These are phyloP conservation scores for Propithecus deckenii DNA, from an alignment of 2,797 vertebrate genomes.

Conservation along the genomic window DNA sequence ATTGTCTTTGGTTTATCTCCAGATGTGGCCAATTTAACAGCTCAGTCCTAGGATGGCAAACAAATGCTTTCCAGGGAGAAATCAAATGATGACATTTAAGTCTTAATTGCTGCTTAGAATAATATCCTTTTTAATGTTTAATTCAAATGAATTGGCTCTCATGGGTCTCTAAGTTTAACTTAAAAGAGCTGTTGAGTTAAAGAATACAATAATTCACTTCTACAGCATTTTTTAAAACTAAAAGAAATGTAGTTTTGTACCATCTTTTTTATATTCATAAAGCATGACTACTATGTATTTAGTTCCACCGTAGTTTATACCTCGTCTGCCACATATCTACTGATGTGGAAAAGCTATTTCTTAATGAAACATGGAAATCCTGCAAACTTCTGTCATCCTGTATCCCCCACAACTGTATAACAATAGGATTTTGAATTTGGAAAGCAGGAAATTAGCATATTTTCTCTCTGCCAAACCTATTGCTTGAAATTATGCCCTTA, in stretches of 20 bases:
- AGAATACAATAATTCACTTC: constrained; percentile 36
- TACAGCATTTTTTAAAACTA: constrained; percentile 21
- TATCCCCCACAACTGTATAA: background rate
- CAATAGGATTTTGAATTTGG: constrained; percentile 44
- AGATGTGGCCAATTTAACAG: constrained; percentile 65
- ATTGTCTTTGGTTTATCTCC: constrained; percentile 59
- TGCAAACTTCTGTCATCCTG: constrained; percentile 48
- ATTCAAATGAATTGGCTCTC: constrained; percentile 59
- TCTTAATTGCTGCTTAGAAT: constrained; percentile 75
- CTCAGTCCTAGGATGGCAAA: constrained; percentile 58
- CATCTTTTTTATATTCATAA: constrained; percentile 35
- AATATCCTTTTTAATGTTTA: constrained; percentile 54
- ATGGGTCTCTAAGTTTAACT: constrained; percentile 55
- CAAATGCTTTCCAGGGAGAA: constrained; percentile 73
- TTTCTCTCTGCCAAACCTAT: background rate
- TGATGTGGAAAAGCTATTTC: constrained; percentile 48
- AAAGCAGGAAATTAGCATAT: constrained; percentile 33
- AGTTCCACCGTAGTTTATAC: constrained; percentile 1
- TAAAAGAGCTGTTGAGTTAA: constrained; percentile 24
- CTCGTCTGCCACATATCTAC: constrained; percentile 7
- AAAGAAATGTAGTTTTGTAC: constrained; percentile 26
- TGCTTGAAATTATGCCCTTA: background rate
- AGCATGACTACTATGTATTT: constrained; percentile 9
- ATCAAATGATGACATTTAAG: constrained; percentile 75
- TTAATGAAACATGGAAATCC: constrained; percentile 31